A percentile compares a stretch with the other conserved stretches of the same genome.
Conservation (phyloP, 2,797 vertebrate genomes). For the Selene dorsalis region DNA sequence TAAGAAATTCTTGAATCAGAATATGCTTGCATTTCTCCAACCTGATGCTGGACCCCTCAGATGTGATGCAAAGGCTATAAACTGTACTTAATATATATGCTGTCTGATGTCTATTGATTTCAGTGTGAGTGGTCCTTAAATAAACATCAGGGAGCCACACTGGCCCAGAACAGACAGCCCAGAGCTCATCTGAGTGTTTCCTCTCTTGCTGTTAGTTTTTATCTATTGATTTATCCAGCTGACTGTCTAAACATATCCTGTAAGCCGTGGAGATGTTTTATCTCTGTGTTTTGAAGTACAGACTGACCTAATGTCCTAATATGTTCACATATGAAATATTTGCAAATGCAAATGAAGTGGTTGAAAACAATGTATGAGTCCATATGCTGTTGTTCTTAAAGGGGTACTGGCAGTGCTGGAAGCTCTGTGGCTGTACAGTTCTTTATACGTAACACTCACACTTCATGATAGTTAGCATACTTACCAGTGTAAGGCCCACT, state of each 20-base stretch:
- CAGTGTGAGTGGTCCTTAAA: not conserved
- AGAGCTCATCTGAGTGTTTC: not conserved
- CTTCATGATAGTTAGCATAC: too few species aligned
- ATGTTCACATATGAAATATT: conserved; percentile 30
- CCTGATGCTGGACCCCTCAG: not conserved
- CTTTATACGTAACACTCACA: too few species aligned
- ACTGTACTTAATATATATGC: not conserved
- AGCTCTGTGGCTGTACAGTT: not conserved
- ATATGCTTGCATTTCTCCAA: not conserved
- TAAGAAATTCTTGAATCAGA: not conserved
- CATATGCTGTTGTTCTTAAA: not conserved
- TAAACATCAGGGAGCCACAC: not conserved
- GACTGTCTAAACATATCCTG: not conserved
- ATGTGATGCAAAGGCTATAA: not conserved
- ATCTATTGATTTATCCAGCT: not conserved
- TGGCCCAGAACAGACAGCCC: not conserved
- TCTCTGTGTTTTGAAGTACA: conserved; percentile 26
- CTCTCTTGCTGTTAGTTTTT: not conserved
- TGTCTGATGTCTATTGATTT: not conserved
- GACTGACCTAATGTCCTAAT: conserved; percentile 28
- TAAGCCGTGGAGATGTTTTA: conserved; percentile 6
- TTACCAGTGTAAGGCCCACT: too few species aligned
- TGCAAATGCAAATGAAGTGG: conserved; percentile 31
- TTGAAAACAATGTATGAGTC: not conserved
- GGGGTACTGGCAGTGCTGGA: not conserved